A percentile compares a stretch with the other conserved stretches of the same genome.
phyloP scores from a whole-genome alignment of 2,113 vertebrate species.

The Illadopsis cleaveri region DNA sequence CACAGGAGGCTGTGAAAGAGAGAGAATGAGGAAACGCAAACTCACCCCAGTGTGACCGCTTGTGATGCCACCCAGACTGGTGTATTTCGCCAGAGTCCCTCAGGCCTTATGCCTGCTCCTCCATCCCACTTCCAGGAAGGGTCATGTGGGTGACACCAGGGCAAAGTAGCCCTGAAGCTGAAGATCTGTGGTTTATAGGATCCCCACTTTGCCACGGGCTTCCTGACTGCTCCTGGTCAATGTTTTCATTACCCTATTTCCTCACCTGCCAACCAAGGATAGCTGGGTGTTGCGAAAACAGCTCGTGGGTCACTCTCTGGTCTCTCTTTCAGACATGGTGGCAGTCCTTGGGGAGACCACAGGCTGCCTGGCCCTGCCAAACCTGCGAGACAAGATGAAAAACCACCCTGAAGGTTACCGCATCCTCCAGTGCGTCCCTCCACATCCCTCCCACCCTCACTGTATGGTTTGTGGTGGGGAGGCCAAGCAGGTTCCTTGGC shows the following conservation, averaged over 20 bases:
- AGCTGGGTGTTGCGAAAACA: not conserved
- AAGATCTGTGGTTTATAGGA: not conserved
- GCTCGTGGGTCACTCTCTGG: not conserved
- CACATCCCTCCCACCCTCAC: not conserved
- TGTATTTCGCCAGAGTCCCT: not conserved
- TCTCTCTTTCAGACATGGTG: constrained; percentile 89
- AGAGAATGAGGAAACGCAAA: not conserved
- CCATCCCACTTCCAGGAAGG: not conserved
- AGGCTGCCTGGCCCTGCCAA: constrained; percentile 78
- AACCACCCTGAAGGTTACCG: constrained; percentile 85
- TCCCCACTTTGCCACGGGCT: not conserved
- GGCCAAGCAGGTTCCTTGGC: not conserved
- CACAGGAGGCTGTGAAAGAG: not conserved
- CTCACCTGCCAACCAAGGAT: not conserved
- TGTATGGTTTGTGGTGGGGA: not conserved
- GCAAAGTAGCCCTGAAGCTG: not conserved
- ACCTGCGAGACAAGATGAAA: constrained; percentile 86
- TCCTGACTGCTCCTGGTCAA: not conserved
- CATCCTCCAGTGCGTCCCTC: constrained; percentile 83
- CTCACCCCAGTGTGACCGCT: too few species aligned
- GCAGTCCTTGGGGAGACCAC: constrained; percentile 96
- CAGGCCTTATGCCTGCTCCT: not conserved
- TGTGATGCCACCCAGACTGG: too few species aligned
- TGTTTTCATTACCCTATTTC: not conserved
- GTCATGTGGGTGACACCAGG: not conserved